Conservation (phyloP, 2,888 invertebrate genomes). For the Auanema sp. region DNA sequence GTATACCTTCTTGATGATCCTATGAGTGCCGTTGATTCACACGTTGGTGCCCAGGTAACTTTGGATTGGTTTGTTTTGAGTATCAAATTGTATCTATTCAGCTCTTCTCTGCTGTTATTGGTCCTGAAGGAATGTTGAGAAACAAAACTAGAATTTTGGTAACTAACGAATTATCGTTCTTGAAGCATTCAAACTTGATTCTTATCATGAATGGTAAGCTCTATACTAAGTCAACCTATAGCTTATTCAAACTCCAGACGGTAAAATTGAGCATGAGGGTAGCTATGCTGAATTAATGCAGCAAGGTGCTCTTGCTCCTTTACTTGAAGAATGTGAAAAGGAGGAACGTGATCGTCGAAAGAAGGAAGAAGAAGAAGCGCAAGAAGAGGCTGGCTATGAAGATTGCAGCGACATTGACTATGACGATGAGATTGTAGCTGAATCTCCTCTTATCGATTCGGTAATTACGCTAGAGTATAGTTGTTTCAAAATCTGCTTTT, state of each 20-base stretch:
- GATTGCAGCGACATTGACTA: constrained; percentile 44
- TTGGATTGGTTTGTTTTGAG: background rate
- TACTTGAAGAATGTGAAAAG: constrained; percentile 56
- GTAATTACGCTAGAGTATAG: constrained; percentile 13
- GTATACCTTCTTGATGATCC: constrained; percentile 94
- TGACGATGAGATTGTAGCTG: constrained; percentile 44
- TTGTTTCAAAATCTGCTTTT: constrained; percentile 6
- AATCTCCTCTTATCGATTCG: constrained; percentile 44
- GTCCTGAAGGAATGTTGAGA: constrained; percentile 62
- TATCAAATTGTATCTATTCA: constrained; percentile 12
- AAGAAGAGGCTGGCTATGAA: constrained; percentile 14
- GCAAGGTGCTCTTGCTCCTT: constrained; percentile 53
- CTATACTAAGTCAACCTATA: background rate
- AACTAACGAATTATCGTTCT: constrained; percentile 90
- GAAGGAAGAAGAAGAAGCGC: constrained; percentile 33
- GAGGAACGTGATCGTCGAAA: constrained; percentile 38
- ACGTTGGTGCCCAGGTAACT: constrained; percentile 90
- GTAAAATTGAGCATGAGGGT: constrained; percentile 53
- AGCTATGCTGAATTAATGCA: constrained; percentile 56
- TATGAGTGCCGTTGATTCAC: constrained; percentile 88
- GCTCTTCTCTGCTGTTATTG: constrained; percentile 57
- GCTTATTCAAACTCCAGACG: constrained; percentile 32
- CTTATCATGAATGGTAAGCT: constrained; percentile 77
- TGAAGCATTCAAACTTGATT: constrained; percentile 87
- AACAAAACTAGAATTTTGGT: constrained; percentile 82